Conservation (phyloP, 2,797 vertebrate species). For the Leucoraja ocellata region DNA sequence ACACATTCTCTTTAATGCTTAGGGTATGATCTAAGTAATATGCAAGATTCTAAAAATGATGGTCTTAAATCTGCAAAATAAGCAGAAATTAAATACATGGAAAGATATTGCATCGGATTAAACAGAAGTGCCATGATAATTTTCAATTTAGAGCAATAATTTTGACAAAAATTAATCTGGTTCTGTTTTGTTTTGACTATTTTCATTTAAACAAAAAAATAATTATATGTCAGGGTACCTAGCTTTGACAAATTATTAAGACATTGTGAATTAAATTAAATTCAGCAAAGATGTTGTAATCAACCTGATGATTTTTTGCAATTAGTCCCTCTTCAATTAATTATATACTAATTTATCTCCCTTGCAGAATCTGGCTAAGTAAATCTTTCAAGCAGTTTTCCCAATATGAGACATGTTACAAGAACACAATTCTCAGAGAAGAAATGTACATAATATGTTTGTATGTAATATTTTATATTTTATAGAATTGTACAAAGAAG, state of each 20-base stretch:
- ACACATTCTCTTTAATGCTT: neutral
- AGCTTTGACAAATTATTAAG: slow-evolving; percentile 10
- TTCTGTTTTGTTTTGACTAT: slow-evolving; percentile 7
- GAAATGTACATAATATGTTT: neutral
- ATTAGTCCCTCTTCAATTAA: neutral
- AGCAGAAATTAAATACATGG: neutral
- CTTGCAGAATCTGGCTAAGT: neutral
- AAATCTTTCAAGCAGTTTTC: neutral
- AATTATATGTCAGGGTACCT: neutral
- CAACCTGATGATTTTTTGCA: neutral
- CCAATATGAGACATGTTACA: neutral
- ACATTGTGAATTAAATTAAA: slow-evolving; percentile 5
- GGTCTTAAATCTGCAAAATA: neutral
- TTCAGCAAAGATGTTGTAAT: neutral
- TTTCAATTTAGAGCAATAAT: neutral
- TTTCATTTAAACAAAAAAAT: neutral
- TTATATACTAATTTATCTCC: neutral
- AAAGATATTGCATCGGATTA: neutral
- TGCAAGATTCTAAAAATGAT: neutral
- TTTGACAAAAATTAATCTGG: neutral
- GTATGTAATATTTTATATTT: neutral
- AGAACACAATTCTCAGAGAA: neutral
- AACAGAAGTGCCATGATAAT: neutral
- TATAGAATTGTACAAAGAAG: neutral
- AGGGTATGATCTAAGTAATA: neutral